A percentile compares a stretch with the other conserved stretches of the same genome.
These are phyloP conservation scores for Panzeria rudis DNA, from an alignment of 2,888 invertebrate genomes.

Conservation along the genomic window DNA sequence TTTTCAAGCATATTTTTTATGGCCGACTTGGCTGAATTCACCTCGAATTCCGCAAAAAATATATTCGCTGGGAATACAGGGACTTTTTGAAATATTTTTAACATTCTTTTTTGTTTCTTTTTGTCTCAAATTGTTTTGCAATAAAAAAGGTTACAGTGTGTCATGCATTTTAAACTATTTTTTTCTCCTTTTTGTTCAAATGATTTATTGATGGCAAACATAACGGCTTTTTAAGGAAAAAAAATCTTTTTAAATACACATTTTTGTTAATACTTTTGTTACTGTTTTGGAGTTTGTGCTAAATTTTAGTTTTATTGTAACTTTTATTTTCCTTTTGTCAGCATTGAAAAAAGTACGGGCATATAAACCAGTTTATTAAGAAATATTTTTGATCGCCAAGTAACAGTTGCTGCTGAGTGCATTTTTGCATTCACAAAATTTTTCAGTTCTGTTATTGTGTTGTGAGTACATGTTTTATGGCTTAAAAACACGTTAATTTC, in stretches of 20 bases:
- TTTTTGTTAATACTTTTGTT: constrained; percentile 9
- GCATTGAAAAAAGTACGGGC: not conserved
- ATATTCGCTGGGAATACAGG: not conserved
- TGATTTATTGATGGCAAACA: constrained; percentile 69
- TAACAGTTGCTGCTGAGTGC: constrained; percentile 32
- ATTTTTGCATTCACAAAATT: not conserved
- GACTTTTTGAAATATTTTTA: constrained; percentile 15
- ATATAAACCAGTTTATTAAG: constrained; percentile 37
- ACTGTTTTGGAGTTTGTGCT: constrained; percentile 6
- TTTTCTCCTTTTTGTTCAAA: constrained; percentile 18
- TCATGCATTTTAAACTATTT: constrained; percentile 25
- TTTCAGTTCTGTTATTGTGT: not conserved
- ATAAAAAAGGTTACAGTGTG: constrained; percentile 32
- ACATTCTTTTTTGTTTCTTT: not conserved
- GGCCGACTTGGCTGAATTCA: too few relatives aligned
- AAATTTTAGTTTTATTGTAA: constrained; percentile 30
- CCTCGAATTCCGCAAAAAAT: too few relatives aligned
- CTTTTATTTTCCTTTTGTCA: constrained; percentile 27
- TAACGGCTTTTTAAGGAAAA: constrained; percentile 67
- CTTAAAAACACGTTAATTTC: constrained; percentile 56
- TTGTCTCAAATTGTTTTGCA: constrained; percentile 9
- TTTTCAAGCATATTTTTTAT: too few relatives aligned
- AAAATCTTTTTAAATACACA: constrained; percentile 31
- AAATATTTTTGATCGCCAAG: constrained; percentile 3
- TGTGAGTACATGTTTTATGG: constrained; percentile 14